A percentile compares a stretch with the other conserved stretches of the same genome.
These are phyloP conservation scores for Bimastos eiseni DNA, from an alignment of 2,888 invertebrate genomes.

Conservation along the genomic window DNA sequence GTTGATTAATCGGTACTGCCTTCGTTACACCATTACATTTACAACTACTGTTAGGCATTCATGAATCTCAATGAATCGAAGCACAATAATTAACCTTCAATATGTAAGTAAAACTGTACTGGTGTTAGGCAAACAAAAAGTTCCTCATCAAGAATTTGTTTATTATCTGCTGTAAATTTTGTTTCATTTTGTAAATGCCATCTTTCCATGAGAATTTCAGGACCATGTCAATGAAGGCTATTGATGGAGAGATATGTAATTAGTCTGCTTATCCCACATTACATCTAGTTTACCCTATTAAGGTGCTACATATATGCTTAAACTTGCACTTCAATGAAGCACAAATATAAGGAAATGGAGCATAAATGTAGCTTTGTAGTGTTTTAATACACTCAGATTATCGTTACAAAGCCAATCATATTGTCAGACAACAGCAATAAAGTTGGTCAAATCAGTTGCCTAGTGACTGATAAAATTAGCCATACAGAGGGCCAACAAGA, in stretches of 20 bases:
- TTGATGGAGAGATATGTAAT: neutral
- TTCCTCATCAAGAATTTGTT: neutral
- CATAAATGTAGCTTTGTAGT: neutral
- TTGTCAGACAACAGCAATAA: neutral
- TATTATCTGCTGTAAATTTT: neutral
- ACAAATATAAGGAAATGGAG: neutral
- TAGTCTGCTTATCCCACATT: neutral
- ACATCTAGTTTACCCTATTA: neutral
- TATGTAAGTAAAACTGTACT: neutral
- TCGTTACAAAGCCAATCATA: neutral
- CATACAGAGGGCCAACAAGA: neutral
- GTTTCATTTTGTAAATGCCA: neutral
- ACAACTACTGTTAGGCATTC: neutral
- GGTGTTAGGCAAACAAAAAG: neutral
- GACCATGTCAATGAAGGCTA: neutral
- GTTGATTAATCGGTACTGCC: too few species aligned
- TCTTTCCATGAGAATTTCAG: neutral
- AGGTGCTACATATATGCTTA: neutral
- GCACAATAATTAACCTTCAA: neutral
- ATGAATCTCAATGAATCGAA: neutral
- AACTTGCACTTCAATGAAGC: neutral
- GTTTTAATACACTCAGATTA: neutral
- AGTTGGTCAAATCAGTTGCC: conserved; percentile 13
- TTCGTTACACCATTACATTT: too few species aligned
- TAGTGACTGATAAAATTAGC: neutral